Evolutionary conservation across 2,797 vertebrate species (phyloP), one percentile per base, ranked within the genome.

Genomic region (Falco columbarius): DNA sequence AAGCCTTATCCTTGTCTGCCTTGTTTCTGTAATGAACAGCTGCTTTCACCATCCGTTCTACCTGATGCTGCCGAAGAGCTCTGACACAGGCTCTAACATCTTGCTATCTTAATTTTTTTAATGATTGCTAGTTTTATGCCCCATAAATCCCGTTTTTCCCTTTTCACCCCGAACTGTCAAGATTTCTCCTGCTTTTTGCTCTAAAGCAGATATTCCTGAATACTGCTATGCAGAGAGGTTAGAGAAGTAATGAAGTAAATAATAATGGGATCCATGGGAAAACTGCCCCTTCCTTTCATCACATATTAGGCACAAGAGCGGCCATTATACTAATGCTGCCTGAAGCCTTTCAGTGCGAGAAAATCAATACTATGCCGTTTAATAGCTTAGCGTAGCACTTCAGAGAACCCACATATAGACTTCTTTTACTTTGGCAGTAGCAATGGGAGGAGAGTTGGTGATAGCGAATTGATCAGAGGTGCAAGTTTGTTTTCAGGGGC

Each of bases 201-300:
- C 21, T 44, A 20, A 65, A 46, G 54, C 52, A 56, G 40, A 7
- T 58, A 62, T 7, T 67, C 24, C 55, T 47, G 52, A 79, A 71
- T 54, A 42, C 27, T 75, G 4, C 44, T 18, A 6, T n/a, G 21
- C 2, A 6, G 72, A 56, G 44, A 40, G 80, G n/a, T 79, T 4
- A 4, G 74, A 38, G 73, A n/a, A 73, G 32, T 68, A 68, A 92
- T 71, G 65, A 91, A 68, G 38, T 38, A 2, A 34, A 5, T 51
- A 21, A 58, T 77, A 74, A 87, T 58, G 34, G 71, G 23, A 34
- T 80, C 27, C n/a, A 22, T 68, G 86, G 77, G 86, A 93, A 92
- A 95, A 68, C n/a, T 93, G 29, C 34, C 74, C 44, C 34, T 77
- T 84, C 61, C 56, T 94, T 94, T 92, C 75, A 83, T 61, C 52